phyloP scores from a whole-genome alignment of 2,888 invertebrate genomes.

The Himalopsyche japonica region DNA sequence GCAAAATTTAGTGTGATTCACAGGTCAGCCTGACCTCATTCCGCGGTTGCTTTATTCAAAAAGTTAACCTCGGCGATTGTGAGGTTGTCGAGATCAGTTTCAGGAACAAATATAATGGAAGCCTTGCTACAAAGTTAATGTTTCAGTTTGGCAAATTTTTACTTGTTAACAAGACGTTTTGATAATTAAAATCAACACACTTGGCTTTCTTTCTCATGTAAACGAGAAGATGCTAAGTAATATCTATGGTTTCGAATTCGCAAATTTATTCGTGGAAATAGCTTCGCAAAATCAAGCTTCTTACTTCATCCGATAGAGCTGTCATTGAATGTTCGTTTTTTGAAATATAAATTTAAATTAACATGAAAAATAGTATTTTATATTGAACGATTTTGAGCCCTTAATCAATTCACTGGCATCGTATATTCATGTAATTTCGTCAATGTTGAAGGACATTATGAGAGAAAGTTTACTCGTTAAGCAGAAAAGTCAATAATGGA shows the following conservation, averaged over 20 bases:
- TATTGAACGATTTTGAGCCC: too few relatives aligned
- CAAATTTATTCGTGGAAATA: too few relatives aligned
- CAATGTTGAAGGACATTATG: neutral
- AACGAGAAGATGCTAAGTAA: neutral
- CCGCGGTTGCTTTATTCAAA: neutral
- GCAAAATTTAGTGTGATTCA: slow-evolving; percentile 20
- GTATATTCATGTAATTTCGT: neutral
- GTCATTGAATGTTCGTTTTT: too few relatives aligned
- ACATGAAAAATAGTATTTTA: too few relatives aligned
- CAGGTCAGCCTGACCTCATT: slow-evolving; percentile 14
- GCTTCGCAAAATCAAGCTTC: too few relatives aligned
- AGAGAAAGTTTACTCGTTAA: neutral
- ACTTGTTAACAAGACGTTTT: neutral
- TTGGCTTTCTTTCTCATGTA: neutral
- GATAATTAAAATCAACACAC: neutral
- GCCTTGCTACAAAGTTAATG: neutral
- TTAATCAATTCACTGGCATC: too few relatives aligned
- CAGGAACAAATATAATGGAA: neutral
- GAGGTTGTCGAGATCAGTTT: neutral
- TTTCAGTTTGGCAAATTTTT: neutral
- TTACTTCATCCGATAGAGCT: too few relatives aligned
- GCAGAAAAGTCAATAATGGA: neutral
- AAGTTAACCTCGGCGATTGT: neutral
- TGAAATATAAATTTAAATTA: too few relatives aligned
- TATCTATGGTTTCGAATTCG: too few relatives aligned